phyloP scores from a whole-genome alignment of 2,888 invertebrate species.

The Brachypalpus laphriformis region DNA sequence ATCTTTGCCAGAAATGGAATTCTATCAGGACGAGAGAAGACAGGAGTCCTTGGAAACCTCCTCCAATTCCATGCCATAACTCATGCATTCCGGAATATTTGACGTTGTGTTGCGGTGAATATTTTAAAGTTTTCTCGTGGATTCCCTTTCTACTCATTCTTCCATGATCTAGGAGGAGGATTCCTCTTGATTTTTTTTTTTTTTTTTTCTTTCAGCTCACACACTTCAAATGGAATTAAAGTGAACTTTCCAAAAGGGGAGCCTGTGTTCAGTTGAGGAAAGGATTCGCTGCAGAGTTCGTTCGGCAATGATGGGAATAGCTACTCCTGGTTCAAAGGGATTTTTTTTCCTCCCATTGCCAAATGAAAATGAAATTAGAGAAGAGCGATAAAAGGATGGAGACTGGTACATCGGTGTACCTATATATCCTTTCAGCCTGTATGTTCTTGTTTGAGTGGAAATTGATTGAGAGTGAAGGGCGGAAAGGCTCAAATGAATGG shows the following conservation, averaged over 20 bases:
- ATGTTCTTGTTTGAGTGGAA: neutral
- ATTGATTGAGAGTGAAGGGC: neutral
- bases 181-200: neutral
- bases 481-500: neutral
- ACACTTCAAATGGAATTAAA: slow-evolving; percentile 39
- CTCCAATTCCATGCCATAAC: slow-evolving; percentile 35
- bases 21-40: neutral
- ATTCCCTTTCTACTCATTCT: neutral
- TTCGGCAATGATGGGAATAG: neutral
- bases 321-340: neutral
- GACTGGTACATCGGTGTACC: neutral
- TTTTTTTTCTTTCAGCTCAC: neutral
- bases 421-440: neutral
- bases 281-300: neutral
- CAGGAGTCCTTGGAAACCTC: neutral
- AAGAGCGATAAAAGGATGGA: neutral
- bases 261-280: neutral
- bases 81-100: slow-evolving; percentile 37
- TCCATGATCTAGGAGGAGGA: neutral
- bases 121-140: slow-evolving; percentile 33
- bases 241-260: slow-evolving; percentile 11
- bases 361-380: neutral
- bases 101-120: slow-evolving; percentile 37
- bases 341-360: neutral
- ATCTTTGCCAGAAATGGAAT: neutral